Conservation (phyloP, 2,113 vertebrate species). For the Misgurnus anguillicaudatus region DNA sequence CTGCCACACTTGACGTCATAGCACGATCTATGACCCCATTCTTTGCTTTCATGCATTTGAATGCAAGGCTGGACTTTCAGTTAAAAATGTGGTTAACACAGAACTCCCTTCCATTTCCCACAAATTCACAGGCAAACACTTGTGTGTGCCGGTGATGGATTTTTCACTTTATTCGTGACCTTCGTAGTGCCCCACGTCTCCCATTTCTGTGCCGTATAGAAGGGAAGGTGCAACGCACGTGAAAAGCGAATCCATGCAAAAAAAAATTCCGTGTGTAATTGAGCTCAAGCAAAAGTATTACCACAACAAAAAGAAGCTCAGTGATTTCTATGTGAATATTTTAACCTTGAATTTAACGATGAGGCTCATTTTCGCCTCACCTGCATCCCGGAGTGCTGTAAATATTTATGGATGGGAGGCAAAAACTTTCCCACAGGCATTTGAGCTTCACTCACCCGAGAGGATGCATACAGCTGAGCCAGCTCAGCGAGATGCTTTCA, state of each 20-base stretch:
- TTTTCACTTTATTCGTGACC: slow-evolving; percentile 41
- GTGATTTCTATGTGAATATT: slow-evolving; percentile 55
- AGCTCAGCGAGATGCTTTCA: slow-evolving; percentile 1
- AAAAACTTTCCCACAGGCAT: slow-evolving; percentile 44
- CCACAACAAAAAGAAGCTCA: slow-evolving; percentile 49
- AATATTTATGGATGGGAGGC: slow-evolving; percentile 49
- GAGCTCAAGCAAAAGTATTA: slow-evolving; percentile 61
- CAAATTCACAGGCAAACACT: slow-evolving; percentile 16
- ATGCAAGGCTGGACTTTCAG: slow-evolving; percentile 63
- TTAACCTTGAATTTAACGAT: slow-evolving; percentile 67
- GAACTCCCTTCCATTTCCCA: slow-evolving; percentile 45
- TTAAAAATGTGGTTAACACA: slow-evolving; percentile 44
- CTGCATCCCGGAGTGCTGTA: slow-evolving; percentile 31
- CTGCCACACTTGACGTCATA: slow-evolving; percentile 61
- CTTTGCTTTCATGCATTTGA: slow-evolving; percentile 75
- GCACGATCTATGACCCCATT: slow-evolving; percentile 66
- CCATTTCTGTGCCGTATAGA: slow-evolving; percentile 66
- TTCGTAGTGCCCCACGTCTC: slow-evolving; percentile 56
- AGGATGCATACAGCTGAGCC: slow-evolving; percentile 14
- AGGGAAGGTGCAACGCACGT: slow-evolving; percentile 66
- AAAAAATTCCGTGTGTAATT: slow-evolving; percentile 67
- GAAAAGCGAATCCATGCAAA: slow-evolving; percentile 68
- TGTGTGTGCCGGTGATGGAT: no score
- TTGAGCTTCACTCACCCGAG: slow-evolving; percentile 47
- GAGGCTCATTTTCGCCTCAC: slow-evolving; percentile 33